These are phyloP conservation scores for Arrhamphus sclerolepis DNA, from an alignment of 2,797 vertebrate species.

Conservation along the genomic window DNA sequence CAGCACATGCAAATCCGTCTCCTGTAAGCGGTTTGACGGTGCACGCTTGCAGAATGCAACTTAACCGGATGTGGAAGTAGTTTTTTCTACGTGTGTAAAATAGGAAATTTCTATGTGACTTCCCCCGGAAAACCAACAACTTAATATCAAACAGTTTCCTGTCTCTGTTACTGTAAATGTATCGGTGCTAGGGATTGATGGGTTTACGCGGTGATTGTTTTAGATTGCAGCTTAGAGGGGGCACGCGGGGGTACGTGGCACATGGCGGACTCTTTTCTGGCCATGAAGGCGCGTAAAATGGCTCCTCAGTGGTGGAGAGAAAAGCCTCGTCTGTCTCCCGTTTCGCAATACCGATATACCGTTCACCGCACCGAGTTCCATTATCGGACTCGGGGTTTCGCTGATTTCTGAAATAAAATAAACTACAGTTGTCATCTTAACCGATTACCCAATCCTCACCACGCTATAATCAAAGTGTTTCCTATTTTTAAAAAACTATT, in stretches of 20 bases:
- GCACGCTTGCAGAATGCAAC: slow-evolving; percentile 46
- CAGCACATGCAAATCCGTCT: background rate
- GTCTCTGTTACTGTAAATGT: slow-evolving; percentile 53
- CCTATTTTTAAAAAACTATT: too few relatives aligned
- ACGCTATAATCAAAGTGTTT: too few relatives aligned
- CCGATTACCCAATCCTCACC: too few relatives aligned
- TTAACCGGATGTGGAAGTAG: slow-evolving; percentile 85
- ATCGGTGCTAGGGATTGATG: background rate
- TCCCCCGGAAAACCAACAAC: slow-evolving; percentile 83
- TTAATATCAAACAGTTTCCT: slow-evolving; percentile 81
- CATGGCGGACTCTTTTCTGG: slow-evolving; percentile 69
- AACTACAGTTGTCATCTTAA: background rate
- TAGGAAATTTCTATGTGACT: slow-evolving; percentile 80
- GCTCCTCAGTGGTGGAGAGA: slow-evolving; percentile 61
- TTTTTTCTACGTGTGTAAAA: slow-evolving; percentile 81
- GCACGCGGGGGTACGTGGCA: slow-evolving; percentile 41
- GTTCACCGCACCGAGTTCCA: background rate
- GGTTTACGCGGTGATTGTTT: background rate
- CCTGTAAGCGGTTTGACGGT: slow-evolving; percentile 14
- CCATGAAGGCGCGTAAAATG: slow-evolving; percentile 73
- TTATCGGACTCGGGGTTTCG: slow-evolving; percentile 51
- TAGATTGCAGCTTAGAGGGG: background rate
- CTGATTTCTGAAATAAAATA: background rate
- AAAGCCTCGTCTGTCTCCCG: slow-evolving; percentile 45
- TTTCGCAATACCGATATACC: background rate